phyloP scores from a whole-genome alignment of 2,797 vertebrate species.

The Chaetodon trifasciatus region DNA sequence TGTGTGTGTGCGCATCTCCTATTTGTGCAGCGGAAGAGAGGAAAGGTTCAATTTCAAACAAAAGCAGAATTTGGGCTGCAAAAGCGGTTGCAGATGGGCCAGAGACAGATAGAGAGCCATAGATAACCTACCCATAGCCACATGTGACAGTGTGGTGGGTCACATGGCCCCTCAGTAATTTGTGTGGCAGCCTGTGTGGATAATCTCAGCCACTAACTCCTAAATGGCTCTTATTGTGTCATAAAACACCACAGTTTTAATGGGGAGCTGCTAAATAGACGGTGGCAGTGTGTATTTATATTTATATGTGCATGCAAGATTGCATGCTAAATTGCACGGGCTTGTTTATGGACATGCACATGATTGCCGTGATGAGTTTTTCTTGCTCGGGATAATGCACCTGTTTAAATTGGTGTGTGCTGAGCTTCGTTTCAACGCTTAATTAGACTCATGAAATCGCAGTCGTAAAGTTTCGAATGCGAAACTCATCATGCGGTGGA shows the following conservation, averaged over 20 bases:
- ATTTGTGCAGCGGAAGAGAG: background rate
- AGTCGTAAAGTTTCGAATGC: conserved; percentile 6
- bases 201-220: conserved; percentile 16
- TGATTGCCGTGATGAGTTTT: background rate
- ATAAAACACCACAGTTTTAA: conserved; percentile 19
- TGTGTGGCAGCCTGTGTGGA: background rate
- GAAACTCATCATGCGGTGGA: conserved; percentile 26
- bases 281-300: background rate
- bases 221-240: conserved; percentile 21
- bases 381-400: background rate
- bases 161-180: conserved; percentile 23
- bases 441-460: conserved; percentile 35
- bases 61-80: background rate
- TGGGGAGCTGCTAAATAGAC: conserved; percentile 2
- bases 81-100: conserved; percentile 21
- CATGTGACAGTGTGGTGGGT: conserved; percentile 47
- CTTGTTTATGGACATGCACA: background rate
- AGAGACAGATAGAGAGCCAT: background rate
- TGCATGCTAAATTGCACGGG: background rate
- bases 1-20: background rate
- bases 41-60: conserved; percentile 13
- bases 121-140: conserved; percentile 29
- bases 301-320: background rate
- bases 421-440: background rate
- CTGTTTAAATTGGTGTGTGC: background rate